A percentile compares a stretch with the other conserved stretches of the same genome.
These are phyloP conservation scores for Cryptomyrus ogoouensis DNA, from an alignment of 2,113 vertebrate genomes.

Conservation along the genomic window DNA sequence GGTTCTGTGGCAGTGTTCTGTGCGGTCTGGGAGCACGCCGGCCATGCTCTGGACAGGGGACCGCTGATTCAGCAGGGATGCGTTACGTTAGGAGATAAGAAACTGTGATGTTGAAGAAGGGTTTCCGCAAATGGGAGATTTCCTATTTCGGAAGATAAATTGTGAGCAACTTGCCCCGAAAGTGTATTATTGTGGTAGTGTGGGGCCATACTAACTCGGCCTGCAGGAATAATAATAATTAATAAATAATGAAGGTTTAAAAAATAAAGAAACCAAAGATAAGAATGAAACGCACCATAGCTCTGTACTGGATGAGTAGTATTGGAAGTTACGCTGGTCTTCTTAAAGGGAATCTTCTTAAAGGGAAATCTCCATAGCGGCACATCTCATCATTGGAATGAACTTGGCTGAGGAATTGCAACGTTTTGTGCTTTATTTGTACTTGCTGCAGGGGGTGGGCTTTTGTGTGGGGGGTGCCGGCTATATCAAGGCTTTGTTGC, in stretches of 20 bases:
- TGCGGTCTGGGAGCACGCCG: neutral
- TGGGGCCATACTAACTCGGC: neutral
- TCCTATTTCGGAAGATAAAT: neutral
- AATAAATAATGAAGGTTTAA: neutral
- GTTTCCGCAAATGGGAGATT: neutral
- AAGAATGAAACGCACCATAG: neutral
- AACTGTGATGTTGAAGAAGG: neutral
- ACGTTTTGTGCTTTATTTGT: neutral
- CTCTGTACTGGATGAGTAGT: neutral
- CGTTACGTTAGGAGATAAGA: neutral
- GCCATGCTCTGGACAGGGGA: neutral
- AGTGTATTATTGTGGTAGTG: neutral
- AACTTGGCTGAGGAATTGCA: neutral
- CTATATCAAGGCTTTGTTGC: neutral
- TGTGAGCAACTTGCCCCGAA: neutral
- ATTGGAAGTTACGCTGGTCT: neutral
- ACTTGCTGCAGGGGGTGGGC: neutral
- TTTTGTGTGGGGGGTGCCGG: neutral
- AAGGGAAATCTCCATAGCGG: neutral
- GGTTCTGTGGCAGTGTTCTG: neutral
- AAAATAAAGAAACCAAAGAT: neutral
- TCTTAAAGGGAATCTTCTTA: neutral
- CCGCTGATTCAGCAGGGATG: neutral
- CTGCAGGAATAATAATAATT: neutral
- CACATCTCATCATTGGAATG: neutral